Conservation (phyloP, 1,140 invertebrate species). For the Agraylea sexmaculata region DNA sequence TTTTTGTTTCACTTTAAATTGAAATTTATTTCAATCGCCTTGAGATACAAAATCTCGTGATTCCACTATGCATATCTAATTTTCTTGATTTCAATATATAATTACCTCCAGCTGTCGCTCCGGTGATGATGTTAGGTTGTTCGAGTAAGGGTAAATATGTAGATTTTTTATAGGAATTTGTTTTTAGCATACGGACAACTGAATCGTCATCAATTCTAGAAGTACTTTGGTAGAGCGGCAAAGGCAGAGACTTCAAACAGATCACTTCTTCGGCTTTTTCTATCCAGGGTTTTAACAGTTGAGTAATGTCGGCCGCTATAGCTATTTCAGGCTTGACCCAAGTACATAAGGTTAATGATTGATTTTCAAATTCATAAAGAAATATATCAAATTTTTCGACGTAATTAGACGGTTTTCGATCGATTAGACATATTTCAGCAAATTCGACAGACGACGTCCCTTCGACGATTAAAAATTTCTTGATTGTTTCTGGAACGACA, state of each 20-base stretch:
- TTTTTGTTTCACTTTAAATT: neutral
- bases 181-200: too few relatives aligned
- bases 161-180: too few relatives aligned
- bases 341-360: too few relatives aligned
- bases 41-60: neutral
- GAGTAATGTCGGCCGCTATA: conserved; percentile 10
- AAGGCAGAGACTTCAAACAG: conserved; percentile 9
- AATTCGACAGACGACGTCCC: conserved; percentile 13
- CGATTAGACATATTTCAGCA: conserved; percentile 14
- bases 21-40: neutral
- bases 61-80: neutral
- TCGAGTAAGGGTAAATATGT: conserved; percentile 8
- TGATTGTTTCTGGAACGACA: neutral
- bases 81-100: neutral
- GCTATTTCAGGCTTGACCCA: too few relatives aligned
- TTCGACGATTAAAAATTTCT: conserved; percentile 15
- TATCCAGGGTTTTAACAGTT: conserved; percentile 11
- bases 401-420: conserved; percentile 5
- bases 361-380: conserved; percentile 8
- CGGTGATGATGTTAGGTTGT: conserved; percentile 19
- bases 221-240: conserved; percentile 12
- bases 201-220: too few relatives aligned
- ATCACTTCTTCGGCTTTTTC: conserved; percentile 7
- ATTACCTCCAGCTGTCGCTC: conserved; percentile 18
- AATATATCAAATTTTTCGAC: neutral